Conservation (phyloP, 64 coral and sea anemone genomes). For the Stichodactyla mertensii region DNA sequence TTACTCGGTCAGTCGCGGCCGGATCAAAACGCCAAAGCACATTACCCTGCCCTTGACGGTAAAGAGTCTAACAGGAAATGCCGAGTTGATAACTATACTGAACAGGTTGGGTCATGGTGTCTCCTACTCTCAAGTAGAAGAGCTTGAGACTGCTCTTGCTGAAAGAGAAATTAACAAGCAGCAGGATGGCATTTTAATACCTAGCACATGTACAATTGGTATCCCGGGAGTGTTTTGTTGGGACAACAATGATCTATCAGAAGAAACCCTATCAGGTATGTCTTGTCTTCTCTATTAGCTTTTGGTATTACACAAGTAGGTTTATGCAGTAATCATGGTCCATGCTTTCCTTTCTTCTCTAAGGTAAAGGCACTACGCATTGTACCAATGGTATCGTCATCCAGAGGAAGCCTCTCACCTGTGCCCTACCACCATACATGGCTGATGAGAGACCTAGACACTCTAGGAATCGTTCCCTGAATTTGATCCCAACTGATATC, state of each 20-base stretch:
- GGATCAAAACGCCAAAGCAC: conserved; percentile 36
- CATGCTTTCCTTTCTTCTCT: background rate
- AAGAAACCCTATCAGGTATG: conserved; percentile 49
- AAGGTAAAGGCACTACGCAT: conserved; percentile 47
- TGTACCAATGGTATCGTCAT: conserved; percentile 54
- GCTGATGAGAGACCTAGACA: background rate
- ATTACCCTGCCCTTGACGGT: conserved; percentile 39
- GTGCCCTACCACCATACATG: conserved; percentile 31
- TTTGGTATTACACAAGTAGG: background rate
- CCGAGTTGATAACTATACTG: conserved; percentile 45
- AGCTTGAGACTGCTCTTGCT: conserved; percentile 49
- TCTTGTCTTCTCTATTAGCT: background rate
- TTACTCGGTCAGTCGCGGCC: conserved; percentile 28
- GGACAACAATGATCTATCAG: conserved; percentile 54
- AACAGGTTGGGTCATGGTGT: conserved; percentile 61
- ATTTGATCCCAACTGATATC: conserved; percentile 17
- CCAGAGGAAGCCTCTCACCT: conserved; percentile 32
- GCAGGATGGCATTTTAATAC: conserved; percentile 30
- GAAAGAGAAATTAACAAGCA: conserved; percentile 18
- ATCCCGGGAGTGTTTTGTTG: conserved; percentile 57
- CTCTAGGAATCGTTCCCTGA: conserved; percentile 25
- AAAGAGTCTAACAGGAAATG: conserved; percentile 51
- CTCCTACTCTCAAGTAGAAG: conserved; percentile 52
- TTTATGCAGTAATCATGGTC: too few relatives aligned
- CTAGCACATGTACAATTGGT: conserved; percentile 4